phyloP scores from a whole-genome alignment of 2,797 vertebrate genomes.

The Falco biarmicus region DNA sequence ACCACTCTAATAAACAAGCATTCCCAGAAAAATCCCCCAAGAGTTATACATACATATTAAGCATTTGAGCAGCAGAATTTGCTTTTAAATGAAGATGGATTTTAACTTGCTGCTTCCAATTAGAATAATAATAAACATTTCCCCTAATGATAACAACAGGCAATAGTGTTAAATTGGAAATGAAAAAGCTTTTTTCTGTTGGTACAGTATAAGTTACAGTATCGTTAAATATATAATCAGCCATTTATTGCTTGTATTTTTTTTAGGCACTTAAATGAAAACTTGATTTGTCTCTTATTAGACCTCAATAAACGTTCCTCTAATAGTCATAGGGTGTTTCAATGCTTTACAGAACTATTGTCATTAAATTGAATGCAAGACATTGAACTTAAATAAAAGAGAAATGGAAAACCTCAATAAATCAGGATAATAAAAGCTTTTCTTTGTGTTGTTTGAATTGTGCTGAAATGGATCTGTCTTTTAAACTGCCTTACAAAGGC shows the following conservation, averaged over 20 bases:
- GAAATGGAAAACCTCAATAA: constrained; percentile 54
- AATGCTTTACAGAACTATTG: constrained; percentile 55
- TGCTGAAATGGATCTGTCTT: constrained; percentile 26
- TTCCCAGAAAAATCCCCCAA: not conserved
- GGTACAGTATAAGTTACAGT: constrained; percentile 26
- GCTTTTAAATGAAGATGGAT: constrained; percentile 55
- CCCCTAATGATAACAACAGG: constrained; percentile 35
- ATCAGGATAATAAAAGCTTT: constrained; percentile 61
- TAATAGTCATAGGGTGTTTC: constrained; percentile 59
- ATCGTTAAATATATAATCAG: constrained; percentile 56
- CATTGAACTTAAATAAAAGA: constrained; percentile 64
- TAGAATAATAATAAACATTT: constrained; percentile 63
- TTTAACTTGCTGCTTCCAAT: constrained; percentile 58
- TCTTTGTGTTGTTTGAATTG: constrained; percentile 32
- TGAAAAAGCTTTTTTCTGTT: not conserved
- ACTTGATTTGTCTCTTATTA: constrained; percentile 69
- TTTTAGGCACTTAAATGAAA: constrained; percentile 60
- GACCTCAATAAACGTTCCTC: constrained; percentile 54
- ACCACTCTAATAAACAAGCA: not conserved
- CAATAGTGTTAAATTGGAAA: constrained; percentile 33
- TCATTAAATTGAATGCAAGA: constrained; percentile 59
- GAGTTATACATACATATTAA: not conserved
- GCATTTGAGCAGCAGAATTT: constrained; percentile 21
- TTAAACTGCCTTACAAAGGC: constrained; percentile 39
- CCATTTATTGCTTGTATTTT: constrained; percentile 47